Conservation (phyloP, 2,888 invertebrate species). For the Ectemnius continuus region DNA sequence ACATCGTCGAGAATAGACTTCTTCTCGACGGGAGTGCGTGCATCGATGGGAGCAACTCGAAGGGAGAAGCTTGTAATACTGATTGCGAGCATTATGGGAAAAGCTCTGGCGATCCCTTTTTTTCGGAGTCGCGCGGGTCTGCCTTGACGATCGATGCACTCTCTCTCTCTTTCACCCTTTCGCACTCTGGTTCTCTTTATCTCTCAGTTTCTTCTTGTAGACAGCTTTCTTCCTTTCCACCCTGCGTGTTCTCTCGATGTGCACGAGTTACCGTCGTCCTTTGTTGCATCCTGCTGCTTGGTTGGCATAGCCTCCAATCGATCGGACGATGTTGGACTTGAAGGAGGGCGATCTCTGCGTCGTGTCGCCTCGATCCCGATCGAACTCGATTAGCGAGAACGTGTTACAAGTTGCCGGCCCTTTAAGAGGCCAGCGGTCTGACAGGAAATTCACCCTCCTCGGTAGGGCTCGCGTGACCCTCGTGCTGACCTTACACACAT, state of each 20-base stretch:
- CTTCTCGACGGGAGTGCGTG: neutral
- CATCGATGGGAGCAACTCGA: no score
- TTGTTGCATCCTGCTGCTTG: no score
- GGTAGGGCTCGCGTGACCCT: neutral
- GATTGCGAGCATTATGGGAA: no score
- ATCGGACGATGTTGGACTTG: neutral
- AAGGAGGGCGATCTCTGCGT: neutral
- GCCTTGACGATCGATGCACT: slow-evolving; percentile 48
- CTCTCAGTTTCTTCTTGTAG: neutral
- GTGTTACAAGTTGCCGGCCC: neutral
- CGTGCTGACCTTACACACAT: neutral
- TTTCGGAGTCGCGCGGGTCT: slow-evolving; percentile 30
- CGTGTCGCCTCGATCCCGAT: slow-evolving; percentile 11
- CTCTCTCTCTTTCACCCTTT: slow-evolving; percentile 42
- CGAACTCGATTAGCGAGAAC: neutral
- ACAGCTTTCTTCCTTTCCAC: slow-evolving; percentile 22
- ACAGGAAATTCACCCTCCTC: neutral
- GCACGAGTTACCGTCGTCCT: no score
- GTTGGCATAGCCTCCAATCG: neutral
- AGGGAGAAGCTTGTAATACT: no score
- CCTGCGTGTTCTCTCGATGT: slow-evolving; percentile 3
- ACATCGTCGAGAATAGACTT: neutral
- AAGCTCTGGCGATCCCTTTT: slow-evolving; percentile 19
- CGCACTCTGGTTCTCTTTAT: slow-evolving; percentile 5
- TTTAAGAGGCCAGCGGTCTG: neutral